Conservation (phyloP, 2,888 invertebrate genomes). For the Amblyteles armatorius region DNA sequence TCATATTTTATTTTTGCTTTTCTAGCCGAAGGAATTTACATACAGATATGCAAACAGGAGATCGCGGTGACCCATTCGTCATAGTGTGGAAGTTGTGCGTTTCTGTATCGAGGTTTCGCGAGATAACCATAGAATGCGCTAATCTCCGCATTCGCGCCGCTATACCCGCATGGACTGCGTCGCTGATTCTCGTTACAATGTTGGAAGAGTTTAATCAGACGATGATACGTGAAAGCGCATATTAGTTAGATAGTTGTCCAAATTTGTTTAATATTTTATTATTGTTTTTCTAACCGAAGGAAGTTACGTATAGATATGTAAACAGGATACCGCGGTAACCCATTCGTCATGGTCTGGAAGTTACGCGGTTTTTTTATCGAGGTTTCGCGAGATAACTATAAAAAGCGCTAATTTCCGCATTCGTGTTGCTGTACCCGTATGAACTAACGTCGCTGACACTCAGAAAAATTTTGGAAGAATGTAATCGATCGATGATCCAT, state of each 20-base stretch:
- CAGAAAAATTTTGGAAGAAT: neutral
- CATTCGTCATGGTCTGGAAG: neutral
- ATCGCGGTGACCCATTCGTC: too few species aligned
- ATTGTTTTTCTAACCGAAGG: neutral
- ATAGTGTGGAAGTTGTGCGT: neutral
- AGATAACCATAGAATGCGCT: neutral
- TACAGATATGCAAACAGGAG: neutral
- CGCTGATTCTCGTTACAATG: too few species aligned
- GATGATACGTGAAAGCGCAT: neutral
- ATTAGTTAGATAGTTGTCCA: neutral
- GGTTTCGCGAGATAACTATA: neutral
- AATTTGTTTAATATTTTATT: neutral
- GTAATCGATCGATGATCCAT: neutral
- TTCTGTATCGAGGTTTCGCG: neutral
- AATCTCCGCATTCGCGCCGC: conserved; percentile 23
- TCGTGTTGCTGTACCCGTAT: conserved; percentile 10
- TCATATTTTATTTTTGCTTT: neutral
- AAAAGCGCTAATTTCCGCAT: neutral
- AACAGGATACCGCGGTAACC: neutral
- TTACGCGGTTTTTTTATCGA: neutral
- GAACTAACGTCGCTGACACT: too few species aligned
- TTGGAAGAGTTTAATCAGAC: neutral
- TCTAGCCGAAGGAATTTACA: neutral
- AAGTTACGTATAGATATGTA: neutral
- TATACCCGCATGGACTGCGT: neutral